Percentiles rank a stretch among this genome's conserved stretches.
These are phyloP conservation scores for Urosaurus nigricauda DNA, from an alignment of 2,797 vertebrate species.

Conservation along the genomic window DNA sequence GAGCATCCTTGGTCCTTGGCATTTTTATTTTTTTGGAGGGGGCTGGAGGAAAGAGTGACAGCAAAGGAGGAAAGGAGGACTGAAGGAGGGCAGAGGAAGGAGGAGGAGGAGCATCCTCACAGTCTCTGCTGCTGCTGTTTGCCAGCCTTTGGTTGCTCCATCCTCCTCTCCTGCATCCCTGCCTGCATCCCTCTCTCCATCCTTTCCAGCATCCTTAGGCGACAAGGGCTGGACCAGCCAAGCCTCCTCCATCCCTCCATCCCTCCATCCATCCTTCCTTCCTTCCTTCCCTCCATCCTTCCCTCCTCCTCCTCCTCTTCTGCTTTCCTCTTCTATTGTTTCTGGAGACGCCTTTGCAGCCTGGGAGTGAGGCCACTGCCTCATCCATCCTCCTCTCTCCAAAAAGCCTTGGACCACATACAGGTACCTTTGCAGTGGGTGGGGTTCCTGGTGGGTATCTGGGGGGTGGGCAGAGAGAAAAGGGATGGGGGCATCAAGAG, in stretches of 20 bases:
- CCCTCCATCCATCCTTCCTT: neutral
- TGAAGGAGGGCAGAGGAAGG: too few species aligned
- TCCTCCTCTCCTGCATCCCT: neutral
- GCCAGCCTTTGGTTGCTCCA: neutral
- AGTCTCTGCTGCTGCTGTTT: too few species aligned
- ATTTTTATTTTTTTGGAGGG: too few species aligned
- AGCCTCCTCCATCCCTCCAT: neutral
- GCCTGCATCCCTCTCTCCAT: neutral
- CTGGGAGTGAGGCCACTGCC: neutral
- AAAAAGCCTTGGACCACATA: neutral
- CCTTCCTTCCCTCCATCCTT: neutral
- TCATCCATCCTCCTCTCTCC: neutral
- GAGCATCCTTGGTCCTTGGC: too few species aligned
- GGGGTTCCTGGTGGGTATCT: too few species aligned
- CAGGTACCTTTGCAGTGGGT: neutral
- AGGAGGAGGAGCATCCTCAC: too few species aligned
- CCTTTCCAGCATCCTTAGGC: neutral
- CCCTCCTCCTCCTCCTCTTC: neutral
- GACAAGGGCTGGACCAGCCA: neutral
- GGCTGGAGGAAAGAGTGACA: too few species aligned
- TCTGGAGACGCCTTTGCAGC: neutral
- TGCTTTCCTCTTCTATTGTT: neutral
- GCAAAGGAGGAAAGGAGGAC: too few species aligned
- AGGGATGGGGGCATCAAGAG: too few species aligned
- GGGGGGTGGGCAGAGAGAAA: too few species aligned